A percentile compares a stretch with the other conserved stretches of the same genome.
phyloP scores from a whole-genome alignment of 2,797 vertebrate genomes.

The Etheostoma perlongum region DNA sequence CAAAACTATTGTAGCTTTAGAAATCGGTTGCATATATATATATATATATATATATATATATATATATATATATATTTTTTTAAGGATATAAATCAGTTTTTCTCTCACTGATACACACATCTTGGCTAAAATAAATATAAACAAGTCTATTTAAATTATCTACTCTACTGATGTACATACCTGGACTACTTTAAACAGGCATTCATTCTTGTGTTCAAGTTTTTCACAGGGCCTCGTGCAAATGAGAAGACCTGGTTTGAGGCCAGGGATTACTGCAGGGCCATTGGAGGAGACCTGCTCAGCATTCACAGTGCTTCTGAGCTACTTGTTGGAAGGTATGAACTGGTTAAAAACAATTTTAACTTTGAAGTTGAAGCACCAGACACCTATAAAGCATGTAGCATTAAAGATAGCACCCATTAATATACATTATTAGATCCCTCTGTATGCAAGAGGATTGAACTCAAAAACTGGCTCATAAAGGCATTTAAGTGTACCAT shows the following conservation, averaged over 20 bases:
- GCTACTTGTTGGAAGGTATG: constrained; percentile 46
- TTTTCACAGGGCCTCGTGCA: constrained; percentile 63
- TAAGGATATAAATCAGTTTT: not conserved
- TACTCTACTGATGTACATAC: not conserved
- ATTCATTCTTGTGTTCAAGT: constrained; percentile 55
- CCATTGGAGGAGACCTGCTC: constrained; percentile 91
- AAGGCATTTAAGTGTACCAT: not conserved
- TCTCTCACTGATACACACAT: not conserved
- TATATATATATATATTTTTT: no score
- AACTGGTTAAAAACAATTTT: not conserved
- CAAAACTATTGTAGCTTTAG: not conserved
- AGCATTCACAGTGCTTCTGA: constrained; percentile 86
- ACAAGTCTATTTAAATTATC: not conserved
- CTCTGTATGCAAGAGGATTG: not conserved
- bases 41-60: no score
- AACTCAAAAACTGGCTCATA: not conserved
- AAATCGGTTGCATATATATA: not conserved
- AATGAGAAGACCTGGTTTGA: constrained; percentile 91
- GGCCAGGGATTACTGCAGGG: constrained; percentile 88
- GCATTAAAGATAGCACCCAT: not conserved
- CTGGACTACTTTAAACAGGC: not conserved
- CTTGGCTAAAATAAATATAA: not conserved
- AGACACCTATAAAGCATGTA: not conserved
- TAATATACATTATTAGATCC: not conserved
- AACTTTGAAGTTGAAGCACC: not conserved